phyloP scores from a whole-genome alignment of 2,888 invertebrate genomes.

The Rhagophthalmus giganteus region DNA sequence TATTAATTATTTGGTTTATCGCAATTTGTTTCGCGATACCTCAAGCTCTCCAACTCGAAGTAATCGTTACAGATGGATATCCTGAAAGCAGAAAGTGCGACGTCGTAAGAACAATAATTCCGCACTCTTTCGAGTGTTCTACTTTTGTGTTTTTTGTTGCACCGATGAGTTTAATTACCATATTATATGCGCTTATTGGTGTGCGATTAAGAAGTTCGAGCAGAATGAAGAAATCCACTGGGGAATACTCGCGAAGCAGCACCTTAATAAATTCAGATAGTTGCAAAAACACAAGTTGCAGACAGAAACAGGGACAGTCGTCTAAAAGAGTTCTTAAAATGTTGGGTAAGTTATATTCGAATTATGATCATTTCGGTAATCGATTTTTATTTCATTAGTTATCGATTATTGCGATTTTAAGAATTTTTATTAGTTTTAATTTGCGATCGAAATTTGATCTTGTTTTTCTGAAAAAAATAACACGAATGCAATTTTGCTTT shows the following conservation, averaged over 20 bases:
- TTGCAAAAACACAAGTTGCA: slow-evolving; percentile 1
- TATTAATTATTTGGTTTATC: slow-evolving; percentile 74
- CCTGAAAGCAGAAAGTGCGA: slow-evolving; percentile 55
- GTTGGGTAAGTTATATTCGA: slow-evolving; percentile 66
- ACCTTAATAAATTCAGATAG: slow-evolving; percentile 17
- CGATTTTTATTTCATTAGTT: no score
- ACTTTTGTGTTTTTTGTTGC: slow-evolving; percentile 81
- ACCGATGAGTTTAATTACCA: slow-evolving; percentile 84
- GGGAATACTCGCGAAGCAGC: slow-evolving; percentile 14
- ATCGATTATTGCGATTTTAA: no score
- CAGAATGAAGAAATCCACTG: slow-evolving; percentile 53
- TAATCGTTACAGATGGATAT: slow-evolving; percentile 50
- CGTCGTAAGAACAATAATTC: slow-evolving; percentile 60
- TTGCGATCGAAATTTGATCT: no score
- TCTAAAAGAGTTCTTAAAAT: slow-evolving; percentile 71
- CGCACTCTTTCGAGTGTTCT: slow-evolving; percentile 78
- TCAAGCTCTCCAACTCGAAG: slow-evolving; percentile 76
- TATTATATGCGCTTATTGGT: slow-evolving; percentile 78
- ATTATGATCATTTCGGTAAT: no score
- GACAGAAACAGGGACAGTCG: slow-evolving; percentile 33
- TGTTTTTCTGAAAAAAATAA: no score
- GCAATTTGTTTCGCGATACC: slow-evolving; percentile 76
- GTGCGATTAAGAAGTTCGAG: slow-evolving; percentile 69
- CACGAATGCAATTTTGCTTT: no score
- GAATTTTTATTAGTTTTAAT: no score